Evolutionary conservation across 1,140 invertebrate genomes (phyloP).

Genomic region (Cardiocondyla obscurior): DNA sequence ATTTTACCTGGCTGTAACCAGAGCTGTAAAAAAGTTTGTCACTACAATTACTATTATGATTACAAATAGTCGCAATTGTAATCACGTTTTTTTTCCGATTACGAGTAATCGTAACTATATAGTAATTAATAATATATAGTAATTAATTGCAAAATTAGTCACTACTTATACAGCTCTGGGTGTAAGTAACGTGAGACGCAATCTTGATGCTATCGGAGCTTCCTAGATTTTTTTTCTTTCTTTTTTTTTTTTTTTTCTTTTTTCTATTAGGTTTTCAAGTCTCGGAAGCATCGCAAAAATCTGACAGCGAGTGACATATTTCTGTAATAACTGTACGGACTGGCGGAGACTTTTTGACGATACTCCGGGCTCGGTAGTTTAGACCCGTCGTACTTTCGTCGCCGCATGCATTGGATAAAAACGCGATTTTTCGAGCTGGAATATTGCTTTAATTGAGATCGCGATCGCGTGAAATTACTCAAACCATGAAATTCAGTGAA

Average conservation of each 20-base stretch:
- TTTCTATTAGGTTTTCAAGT: no score
- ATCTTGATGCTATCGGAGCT: not conserved
- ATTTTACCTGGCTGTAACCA: not conserved
- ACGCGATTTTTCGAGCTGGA: constrained; percentile 50
- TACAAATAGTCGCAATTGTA: no score
- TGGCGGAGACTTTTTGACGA: constrained; percentile 17
- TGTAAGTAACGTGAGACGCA: not conserved
- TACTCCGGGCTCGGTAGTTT: constrained; percentile 21
- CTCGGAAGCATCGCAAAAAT: not conserved
- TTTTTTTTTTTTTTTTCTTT: no score
- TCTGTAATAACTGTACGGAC: not conserved
- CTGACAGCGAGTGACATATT: not conserved
- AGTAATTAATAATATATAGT: no score
- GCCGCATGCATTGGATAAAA: constrained; percentile 12
- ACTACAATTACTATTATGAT: no score
- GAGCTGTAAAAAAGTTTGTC: no score
- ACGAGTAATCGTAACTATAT: no score
- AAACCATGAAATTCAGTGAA: constrained; percentile 57
- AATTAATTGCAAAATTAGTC: no score
- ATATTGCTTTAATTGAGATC: constrained; percentile 57
- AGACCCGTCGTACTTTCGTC: constrained; percentile 10
- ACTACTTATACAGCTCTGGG: no score
- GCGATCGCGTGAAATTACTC: constrained; percentile 58
- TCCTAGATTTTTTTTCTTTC: not conserved
- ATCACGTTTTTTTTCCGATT: no score